phyloP scores from a whole-genome alignment of 2,113 vertebrate species.

The Cavia porcellus region DNA sequence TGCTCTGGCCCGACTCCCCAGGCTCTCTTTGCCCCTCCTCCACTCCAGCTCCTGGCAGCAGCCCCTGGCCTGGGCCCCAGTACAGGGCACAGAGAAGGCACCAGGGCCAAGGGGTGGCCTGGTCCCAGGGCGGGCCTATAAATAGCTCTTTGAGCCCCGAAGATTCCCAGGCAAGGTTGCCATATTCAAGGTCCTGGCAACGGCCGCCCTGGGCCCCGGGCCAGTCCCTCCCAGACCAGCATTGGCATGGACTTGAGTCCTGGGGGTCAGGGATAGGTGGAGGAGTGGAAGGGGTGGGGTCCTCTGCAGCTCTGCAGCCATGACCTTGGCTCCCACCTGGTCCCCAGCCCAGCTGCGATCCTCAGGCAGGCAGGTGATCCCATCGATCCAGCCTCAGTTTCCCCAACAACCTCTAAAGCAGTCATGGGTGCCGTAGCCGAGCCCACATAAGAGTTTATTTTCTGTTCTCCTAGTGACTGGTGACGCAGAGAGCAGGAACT shows the following conservation, averaged over 20 bases:
- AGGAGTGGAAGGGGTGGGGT: background rate
- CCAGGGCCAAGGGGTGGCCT: background rate
- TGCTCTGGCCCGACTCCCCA: background rate
- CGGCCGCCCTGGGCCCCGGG: constrained; percentile 24
- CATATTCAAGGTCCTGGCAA: constrained; percentile 68
- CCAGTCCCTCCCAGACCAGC: constrained; percentile 65
- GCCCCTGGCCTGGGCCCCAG: constrained; percentile 22
- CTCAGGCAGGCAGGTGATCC: background rate
- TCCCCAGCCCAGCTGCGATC: background rate
- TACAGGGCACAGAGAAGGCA: background rate
- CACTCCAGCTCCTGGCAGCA: background rate
- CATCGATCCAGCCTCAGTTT: constrained; percentile 36
- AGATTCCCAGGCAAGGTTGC: constrained; percentile 72
- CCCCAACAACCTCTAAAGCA: background rate
- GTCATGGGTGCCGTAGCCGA: background rate
- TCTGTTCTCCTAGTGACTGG: background rate
- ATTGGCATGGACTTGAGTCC: constrained; percentile 26
- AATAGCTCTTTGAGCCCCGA: constrained; percentile 75
- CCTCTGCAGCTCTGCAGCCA: background rate
- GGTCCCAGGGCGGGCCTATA: constrained; percentile 62
- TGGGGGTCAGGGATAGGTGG: background rate
- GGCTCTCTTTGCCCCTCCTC: background rate
- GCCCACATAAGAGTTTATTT: background rate
- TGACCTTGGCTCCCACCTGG: too few species aligned
- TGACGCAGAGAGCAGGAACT: background rate